Base-by-base conservation (phyloP, 1,140 invertebrate genomes). In the Drosophila leontia region DNA sequence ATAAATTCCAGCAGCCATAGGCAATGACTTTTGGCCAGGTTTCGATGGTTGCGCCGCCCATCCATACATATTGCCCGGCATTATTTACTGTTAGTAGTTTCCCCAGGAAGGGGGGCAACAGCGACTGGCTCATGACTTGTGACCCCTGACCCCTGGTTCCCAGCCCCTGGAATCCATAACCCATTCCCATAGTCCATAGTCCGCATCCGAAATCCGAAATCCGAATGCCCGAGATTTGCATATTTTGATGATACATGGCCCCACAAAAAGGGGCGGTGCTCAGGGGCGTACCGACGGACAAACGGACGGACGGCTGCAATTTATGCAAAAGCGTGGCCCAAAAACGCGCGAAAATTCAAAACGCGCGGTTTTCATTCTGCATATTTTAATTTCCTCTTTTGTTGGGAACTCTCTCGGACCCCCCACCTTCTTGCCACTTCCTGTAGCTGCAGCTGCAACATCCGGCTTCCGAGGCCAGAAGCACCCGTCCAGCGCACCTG, bases 361-460 rank as follows among this genome's bases (percentile, higher is more conserved):
- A 90, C 84, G 84, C 82, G 82, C 74, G 84, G 85, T 88, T 88
- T 88, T 88, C 65, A 74, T 78, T 84, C 69, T 78, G 84, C 84
- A 88, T 88, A 88, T 88, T 88, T 88, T 88, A 88, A 88, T 88
- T 88, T 88, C 84, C 84, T 88, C 85, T 88, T 88, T 87, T 87
- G 80, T 88, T 64, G 70, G 76, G 59, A 7, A 23, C 23, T 23
- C 23, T 23, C 23, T 23, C 23, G 23, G 23, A 23, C 23, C 9
- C 17, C 17, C 13, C 13, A 26, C 50, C 26, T 55, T 56, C 15
- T 15, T 29, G 34, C 67, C 67, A 70, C 80, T 74, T 86, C 83
- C 79, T 77, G 83, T 23, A 23, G 23, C 65, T 75, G 86, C 82
- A 78, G 63, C 65, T 71, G 67, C 77, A 83, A 80, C 84, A 84